Base-by-base conservation (phyloP, 2,797 vertebrate genomes). In the Percopsis omiscomaycus region DNA sequence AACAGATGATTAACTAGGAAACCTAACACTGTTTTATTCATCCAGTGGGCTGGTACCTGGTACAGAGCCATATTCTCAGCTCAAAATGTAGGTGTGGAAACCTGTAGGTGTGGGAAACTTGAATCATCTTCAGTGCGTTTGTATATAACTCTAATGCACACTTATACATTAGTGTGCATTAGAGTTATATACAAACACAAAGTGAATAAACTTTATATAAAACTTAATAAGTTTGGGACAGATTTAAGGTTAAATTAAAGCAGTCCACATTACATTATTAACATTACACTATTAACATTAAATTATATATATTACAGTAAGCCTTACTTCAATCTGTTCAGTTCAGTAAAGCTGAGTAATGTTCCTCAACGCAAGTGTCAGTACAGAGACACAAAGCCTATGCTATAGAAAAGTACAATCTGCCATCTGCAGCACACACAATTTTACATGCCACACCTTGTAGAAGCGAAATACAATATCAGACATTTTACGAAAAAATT, bases 11-110 rank as follows among this genome's bases (percentile, higher is more conserved):
- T 88, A 92, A 92, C 89, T 91, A 89, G 87, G 37, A 37, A 9
- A 37, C 5, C 88, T 90, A 90, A 92, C 93, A 91, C 92, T 93
- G 92, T 93, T 93, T 94, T 89, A 93, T 93, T 94, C 92, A 94
- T 92, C 80, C 83, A 84, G 89, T 90, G 90, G 88, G 90, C 85
- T 85, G 90, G 83, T 93, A 92, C 90, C 91, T 93, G 91, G 89
- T 90, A 89, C 86, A 72, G 83, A 89, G 91, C 92, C 92, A 93
- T 89, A 55, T 91, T 88, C 87, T 91, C 87, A 83, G 86, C 86
- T 88, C 87, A 78, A 76, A 87, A 90, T 89, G 89, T 88, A 91
- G 90, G 86, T 86, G 85, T 85, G 84, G 83, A 86, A 84, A 78
- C 27, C n/a, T 90, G 92, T 91, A 92, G 92, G 92, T 92, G 92